phyloP scores from a whole-genome alignment of 2,888 invertebrate species.

The Lycaena phlaeas region DNA sequence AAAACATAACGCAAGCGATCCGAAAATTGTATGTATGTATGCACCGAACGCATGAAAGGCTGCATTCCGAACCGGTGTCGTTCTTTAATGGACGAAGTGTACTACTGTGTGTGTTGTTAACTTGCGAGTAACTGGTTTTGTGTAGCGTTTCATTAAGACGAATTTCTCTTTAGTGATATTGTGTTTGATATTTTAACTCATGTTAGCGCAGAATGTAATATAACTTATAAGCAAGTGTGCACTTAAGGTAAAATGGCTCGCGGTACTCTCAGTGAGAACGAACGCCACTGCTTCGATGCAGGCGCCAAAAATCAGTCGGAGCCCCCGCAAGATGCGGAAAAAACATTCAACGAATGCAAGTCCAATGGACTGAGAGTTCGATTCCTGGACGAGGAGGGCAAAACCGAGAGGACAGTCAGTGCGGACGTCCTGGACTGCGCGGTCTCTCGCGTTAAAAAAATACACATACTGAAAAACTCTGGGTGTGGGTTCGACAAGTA shows the following conservation, averaged over 20 bases:
- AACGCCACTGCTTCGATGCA: conserved; percentile 51
- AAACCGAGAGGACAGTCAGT: conserved; percentile 60
- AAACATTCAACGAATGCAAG: conserved; percentile 40
- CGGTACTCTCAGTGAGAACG: conserved; percentile 58
- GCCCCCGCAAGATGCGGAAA: conserved; percentile 50
- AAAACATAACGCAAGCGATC: conserved; percentile 36
- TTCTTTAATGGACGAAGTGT: conserved; percentile 66
- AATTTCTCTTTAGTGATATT: conserved; percentile 25
- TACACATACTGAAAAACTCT: conserved; percentile 65
- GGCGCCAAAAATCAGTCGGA: conserved; percentile 50
- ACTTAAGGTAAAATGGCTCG: conserved; percentile 53
- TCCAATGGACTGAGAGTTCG: conserved; percentile 56
- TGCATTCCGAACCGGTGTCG: conserved; percentile 70
- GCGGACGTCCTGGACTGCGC: conserved; percentile 61
- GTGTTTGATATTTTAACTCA: too few relatives aligned
- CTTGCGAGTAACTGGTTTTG: conserved; percentile 43
- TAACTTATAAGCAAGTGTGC: conserved; percentile 22
- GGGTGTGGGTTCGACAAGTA: too few relatives aligned
- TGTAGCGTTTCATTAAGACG: conserved; percentile 28
- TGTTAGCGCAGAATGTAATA: conserved; percentile 31
- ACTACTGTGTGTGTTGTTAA: conserved; percentile 51
- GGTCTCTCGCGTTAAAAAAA: conserved; percentile 58
- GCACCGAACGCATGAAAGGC: conserved; percentile 52
- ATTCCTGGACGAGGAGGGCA: conserved; percentile 64
- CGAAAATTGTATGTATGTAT: conserved; percentile 28